phyloP scores from a whole-genome alignment of 2,797 vertebrate species.

The Lepus townsendii region DNA sequence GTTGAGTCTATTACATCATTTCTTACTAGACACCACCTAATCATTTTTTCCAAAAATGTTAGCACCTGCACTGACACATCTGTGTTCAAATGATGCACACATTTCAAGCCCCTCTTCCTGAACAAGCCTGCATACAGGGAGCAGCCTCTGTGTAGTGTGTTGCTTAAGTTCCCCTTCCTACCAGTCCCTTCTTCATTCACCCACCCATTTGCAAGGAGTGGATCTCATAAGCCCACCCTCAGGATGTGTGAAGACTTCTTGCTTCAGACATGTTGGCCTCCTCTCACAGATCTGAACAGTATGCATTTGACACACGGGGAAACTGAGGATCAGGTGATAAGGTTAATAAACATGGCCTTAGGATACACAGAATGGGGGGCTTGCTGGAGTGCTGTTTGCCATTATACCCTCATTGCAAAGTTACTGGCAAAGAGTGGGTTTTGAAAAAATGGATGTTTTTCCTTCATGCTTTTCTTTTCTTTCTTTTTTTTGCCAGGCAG shows the following conservation, averaged over 20 bases:
- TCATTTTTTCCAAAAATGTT: conserved; percentile 70
- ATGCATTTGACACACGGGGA: neutral
- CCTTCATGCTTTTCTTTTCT: neutral
- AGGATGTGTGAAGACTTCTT: neutral
- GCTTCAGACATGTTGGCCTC: neutral
- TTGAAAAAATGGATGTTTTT: conserved; percentile 29
- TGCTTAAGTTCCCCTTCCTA: neutral
- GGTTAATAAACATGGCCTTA: neutral
- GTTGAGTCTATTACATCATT: conserved; percentile 70
- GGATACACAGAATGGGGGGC: neutral
- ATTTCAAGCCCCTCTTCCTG: neutral
- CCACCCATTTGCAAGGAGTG: neutral
- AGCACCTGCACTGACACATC: neutral
- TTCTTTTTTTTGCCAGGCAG: too few relatives aligned
- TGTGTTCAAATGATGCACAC: neutral
- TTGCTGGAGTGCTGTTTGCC: neutral
- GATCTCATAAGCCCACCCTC: neutral
- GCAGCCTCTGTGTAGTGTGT: neutral
- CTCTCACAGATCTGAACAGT: neutral
- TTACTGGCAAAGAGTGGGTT: neutral
- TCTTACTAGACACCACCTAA: conserved; percentile 80
- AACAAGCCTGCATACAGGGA: fast-evolving
- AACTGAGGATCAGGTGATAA: neutral
- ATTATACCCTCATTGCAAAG: neutral
- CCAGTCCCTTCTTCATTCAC: neutral